Conservation (phyloP, 2,888 invertebrate genomes). For the Papilio demoleus region DNA sequence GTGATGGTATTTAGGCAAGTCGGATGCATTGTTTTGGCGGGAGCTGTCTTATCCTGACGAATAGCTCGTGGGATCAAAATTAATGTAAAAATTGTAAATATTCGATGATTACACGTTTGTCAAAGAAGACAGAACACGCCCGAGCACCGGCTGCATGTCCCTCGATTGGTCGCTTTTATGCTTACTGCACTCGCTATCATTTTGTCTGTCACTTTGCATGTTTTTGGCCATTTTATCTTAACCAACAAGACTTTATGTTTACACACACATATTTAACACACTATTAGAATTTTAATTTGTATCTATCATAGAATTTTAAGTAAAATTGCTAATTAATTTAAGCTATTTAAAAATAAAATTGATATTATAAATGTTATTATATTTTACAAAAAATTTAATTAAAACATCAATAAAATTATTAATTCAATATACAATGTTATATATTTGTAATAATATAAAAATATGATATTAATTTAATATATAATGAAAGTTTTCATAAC, state of each 20-base stretch:
- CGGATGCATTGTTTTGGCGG: conserved; percentile 59
- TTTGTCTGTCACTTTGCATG: conserved; percentile 37
- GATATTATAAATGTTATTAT: conserved; percentile 5
- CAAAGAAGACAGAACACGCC: conserved; percentile 66
- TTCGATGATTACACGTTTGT: conserved; percentile 43
- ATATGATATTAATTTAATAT: neutral
- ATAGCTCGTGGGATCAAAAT: conserved; percentile 38
- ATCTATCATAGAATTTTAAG: conserved; percentile 8
- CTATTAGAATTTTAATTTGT: conserved; percentile 1
- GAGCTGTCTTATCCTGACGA: conserved; percentile 61
- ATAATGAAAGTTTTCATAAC: neutral
- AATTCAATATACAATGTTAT: neutral
- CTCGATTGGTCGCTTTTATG: conserved; percentile 45
- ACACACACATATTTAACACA: conserved; percentile 15
- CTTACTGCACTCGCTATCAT: conserved; percentile 40
- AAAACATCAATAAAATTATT: neutral
- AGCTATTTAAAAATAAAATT: neutral
- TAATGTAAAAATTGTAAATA: conserved; percentile 53
- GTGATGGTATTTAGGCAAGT: conserved; percentile 75
- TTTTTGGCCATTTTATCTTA: conserved; percentile 7
- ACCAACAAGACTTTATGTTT: conserved; percentile 6
- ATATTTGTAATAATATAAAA: conserved; percentile 13
- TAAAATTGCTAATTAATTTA: conserved; percentile 15
- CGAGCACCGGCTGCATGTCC: conserved; percentile 50
- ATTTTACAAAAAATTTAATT: neutral